Evolutionary conservation across 2,797 vertebrate genomes (phyloP).

Genomic region (Trichosurus vulpecula): DNA sequence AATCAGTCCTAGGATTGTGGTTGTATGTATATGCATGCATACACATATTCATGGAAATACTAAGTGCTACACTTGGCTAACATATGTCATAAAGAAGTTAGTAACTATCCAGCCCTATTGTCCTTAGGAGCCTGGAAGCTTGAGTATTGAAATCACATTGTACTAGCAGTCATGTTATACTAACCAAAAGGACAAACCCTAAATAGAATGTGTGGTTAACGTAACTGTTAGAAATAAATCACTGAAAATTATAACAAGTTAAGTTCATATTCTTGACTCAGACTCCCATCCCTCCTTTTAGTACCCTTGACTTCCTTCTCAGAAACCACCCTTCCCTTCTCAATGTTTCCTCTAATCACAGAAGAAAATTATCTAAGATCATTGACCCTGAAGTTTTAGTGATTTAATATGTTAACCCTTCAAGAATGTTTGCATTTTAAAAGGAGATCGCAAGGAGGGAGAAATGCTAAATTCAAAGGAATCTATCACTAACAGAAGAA

Average conservation of each 20-base stretch:
- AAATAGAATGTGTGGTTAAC: not conserved
- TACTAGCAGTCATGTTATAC: not conserved
- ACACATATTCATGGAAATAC: not conserved
- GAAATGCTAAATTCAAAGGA: not conserved
- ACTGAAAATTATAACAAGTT: not conserved
- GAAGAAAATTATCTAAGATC: not conserved
- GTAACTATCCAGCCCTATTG: not conserved
- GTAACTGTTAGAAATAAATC: not conserved
- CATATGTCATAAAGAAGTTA: not conserved
- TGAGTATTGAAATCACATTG: not conserved
- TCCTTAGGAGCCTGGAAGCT: not conserved
- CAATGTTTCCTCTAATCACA: not conserved
- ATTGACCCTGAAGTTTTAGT: not conserved
- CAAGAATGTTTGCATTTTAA: not conserved
- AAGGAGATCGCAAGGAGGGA: slow-evolving; percentile 35
- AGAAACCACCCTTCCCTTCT: not conserved
- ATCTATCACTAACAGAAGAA: slow-evolving; percentile 1
- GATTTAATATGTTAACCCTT: not conserved
- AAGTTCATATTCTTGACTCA: not conserved
- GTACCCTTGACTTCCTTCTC: not conserved
- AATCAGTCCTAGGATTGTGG: not conserved
- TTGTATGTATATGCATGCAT: not conserved
- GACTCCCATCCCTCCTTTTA: not conserved
- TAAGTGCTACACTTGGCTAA: not conserved
- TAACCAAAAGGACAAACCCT: not conserved